phyloP scores from a whole-genome alignment of 2,888 invertebrate species.

The Euplexia lucipara region DNA sequence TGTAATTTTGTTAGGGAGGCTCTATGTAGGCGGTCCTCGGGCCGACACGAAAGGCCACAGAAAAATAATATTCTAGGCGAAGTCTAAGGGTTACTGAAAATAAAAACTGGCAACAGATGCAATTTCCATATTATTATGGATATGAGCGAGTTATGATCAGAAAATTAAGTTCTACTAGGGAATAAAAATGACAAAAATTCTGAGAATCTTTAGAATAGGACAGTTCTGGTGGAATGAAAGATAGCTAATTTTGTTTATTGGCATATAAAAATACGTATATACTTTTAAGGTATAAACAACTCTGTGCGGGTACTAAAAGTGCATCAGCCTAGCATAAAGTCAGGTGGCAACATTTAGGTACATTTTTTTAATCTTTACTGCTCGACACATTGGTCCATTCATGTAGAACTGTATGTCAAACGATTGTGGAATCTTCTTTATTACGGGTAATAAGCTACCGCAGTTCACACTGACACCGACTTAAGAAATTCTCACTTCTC shows the following conservation, averaged over 20 bases:
- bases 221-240: neutral
- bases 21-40: constrained; percentile 84
- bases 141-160: constrained; percentile 4
- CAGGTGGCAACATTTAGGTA: neutral
- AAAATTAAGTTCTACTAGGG: constrained; percentile 1
- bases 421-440: neutral
- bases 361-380: constrained; percentile 23
- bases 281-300: no score
- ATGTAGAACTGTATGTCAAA: neutral
- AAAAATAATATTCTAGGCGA: constrained; percentile 77
- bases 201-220: neutral
- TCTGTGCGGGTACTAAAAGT: no score
- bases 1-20: constrained; percentile 87
- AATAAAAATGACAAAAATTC: constrained; percentile 12
- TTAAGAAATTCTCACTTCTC: constrained; percentile 19
- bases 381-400: constrained; percentile 1
- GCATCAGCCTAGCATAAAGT: no score
- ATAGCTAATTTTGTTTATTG: no score
- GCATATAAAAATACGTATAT: no score
- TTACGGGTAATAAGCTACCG: neutral
- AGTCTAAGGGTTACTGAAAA: constrained; percentile 50
- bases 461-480: constrained; percentile 1
- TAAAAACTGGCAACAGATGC: constrained; percentile 48
- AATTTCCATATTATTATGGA: constrained; percentile 30
- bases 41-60: constrained; percentile 63